A percentile compares a stretch with the other conserved stretches of the same genome.
phyloP scores from a whole-genome alignment of 2,888 invertebrate genomes.

The Eustalomyia histrio region DNA sequence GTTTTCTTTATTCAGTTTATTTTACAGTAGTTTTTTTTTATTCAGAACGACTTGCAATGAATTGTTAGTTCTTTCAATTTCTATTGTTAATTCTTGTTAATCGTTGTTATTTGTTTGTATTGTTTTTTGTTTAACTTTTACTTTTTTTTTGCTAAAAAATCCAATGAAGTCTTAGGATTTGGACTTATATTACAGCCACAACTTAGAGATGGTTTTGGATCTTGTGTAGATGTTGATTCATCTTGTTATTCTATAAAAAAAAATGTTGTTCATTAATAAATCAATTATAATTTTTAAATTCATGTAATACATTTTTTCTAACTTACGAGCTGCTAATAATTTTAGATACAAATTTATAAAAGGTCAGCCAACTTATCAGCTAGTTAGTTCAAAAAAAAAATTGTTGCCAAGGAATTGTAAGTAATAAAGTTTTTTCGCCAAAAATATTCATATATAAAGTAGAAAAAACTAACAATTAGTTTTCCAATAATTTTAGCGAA shows the following conservation, averaged over 20 bases:
- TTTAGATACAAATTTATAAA: too few species aligned
- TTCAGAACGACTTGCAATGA: conserved; percentile 13
- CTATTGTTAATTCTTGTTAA: conserved; percentile 47
- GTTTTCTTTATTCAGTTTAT: conserved; percentile 10
- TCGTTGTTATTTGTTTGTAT: conserved; percentile 37
- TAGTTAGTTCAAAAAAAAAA: too few species aligned
- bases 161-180: conserved; percentile 77
- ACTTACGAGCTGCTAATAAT: too few species aligned
- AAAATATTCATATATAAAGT: too few species aligned
- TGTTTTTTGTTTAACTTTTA: conserved; percentile 61
- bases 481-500: too few species aligned
- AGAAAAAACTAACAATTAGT: too few species aligned
- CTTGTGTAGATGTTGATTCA: conserved; percentile 77
- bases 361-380: too few species aligned
- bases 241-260: conserved; percentile 84
- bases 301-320: too few species aligned
- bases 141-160: conserved; percentile 51
- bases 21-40: conserved; percentile 7
- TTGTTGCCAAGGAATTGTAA: too few species aligned
- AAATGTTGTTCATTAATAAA: not conserved
- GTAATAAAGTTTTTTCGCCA: too few species aligned
- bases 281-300: conserved; percentile 53
- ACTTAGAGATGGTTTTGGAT: conserved; percentile 80
- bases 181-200: conserved; percentile 80
- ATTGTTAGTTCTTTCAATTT: conserved; percentile 17